A percentile compares a stretch with the other conserved stretches of the same genome.
Conservation (phyloP, 2,888 invertebrate species). For the Macrophya alboannulata region DNA sequence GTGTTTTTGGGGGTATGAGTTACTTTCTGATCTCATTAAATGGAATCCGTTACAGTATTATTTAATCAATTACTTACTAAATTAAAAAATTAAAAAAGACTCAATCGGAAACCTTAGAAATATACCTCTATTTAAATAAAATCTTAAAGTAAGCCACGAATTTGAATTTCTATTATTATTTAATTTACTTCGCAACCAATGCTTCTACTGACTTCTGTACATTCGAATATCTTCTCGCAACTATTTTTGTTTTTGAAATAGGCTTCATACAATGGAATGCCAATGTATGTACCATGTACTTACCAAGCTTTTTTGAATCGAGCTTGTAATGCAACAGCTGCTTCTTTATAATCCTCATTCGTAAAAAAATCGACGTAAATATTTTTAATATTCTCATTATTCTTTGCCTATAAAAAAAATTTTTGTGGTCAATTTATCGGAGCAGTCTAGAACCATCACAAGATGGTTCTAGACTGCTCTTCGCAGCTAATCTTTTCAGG, state of each 20-base stretch:
- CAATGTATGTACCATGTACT: no score
- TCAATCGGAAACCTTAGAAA: constrained; percentile 6
- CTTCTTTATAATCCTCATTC: no score
- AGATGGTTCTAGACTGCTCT: constrained; percentile 13
- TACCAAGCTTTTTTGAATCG: no score
- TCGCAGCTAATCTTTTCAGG: background rate
- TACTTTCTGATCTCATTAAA: constrained; percentile 11
- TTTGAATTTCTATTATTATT: constrained; percentile 4
- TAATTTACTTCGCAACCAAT: constrained; percentile 6
- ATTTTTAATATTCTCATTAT: no score
- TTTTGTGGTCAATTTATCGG: background rate
- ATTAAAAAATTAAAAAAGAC: constrained; percentile 19
- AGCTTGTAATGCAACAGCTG: no score
- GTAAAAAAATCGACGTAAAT: no score
- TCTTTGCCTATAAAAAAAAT: background rate
- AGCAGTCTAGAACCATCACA: no score
- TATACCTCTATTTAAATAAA: constrained; percentile 20
- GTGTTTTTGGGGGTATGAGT: no score
- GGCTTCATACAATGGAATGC: no score
- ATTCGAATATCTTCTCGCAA: constrained; percentile 5
- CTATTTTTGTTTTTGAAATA: background rate
- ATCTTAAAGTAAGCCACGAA: constrained; percentile 32
- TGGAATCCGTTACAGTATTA: constrained; percentile 28
- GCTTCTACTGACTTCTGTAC: constrained; percentile 5
- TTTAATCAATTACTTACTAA: constrained; percentile 33